These are phyloP conservation scores for Pitangus sulphuratus DNA, from an alignment of 2,797 vertebrate species.

Conservation along the genomic window DNA sequence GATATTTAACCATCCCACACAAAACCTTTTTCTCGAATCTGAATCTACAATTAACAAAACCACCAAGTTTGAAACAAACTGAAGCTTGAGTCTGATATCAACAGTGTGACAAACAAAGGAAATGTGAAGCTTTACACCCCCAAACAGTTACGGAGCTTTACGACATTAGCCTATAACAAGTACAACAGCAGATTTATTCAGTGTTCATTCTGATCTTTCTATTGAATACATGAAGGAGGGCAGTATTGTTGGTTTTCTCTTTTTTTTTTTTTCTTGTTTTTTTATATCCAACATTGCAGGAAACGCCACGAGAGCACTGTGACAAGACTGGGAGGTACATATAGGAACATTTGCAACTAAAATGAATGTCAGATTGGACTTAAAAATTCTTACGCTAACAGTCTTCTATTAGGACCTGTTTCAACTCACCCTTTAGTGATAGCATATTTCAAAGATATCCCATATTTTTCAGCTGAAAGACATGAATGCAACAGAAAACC, in stretches of 20 bases:
- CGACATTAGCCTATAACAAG: not conserved
- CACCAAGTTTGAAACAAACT: not conserved
- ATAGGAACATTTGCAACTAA: not conserved
- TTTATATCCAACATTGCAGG: rapidly evolving
- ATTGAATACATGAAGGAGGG: not conserved
- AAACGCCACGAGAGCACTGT: not conserved
- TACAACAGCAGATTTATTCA: not conserved
- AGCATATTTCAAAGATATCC: rapidly evolving
- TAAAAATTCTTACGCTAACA: not conserved
- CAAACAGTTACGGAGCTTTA: not conserved
- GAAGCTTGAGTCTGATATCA: not conserved
- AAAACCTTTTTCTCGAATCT: not conserved
- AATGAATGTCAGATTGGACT: not conserved
- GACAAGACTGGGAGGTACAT: not conserved
- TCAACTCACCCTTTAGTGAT: not conserved
- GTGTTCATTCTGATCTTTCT: not conserved
- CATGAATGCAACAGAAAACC: not conserved
- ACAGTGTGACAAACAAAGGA: not conserved
- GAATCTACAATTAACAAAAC: not conserved
- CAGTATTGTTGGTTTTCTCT: rapidly evolving
- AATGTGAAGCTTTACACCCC: not conserved
- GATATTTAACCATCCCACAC: not conserved
- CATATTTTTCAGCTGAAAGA: not conserved
- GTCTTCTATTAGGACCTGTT: not conserved
- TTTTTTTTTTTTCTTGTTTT: too few species aligned